Percentiles rank a stretch among this genome's conserved stretches.
These are phyloP conservation scores for Pithys albifrons DNA, from an alignment of 2,113 vertebrate species.

Conservation along the genomic window DNA sequence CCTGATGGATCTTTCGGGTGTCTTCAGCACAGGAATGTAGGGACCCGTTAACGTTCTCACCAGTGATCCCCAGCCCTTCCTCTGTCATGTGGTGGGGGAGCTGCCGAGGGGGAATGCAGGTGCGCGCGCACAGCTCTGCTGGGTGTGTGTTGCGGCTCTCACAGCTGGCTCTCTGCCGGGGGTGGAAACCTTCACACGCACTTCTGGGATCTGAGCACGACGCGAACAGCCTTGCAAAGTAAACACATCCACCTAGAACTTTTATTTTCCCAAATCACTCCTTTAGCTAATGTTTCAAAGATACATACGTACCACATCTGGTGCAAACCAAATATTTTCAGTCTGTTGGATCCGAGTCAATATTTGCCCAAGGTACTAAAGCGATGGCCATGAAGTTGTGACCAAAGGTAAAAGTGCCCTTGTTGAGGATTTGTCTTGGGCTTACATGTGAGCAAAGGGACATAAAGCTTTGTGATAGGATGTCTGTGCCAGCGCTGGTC, in stretches of 20 bases:
- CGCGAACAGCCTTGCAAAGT: conserved; percentile 33
- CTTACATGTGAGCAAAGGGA: not conserved
- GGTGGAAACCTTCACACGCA: not conserved
- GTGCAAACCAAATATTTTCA: conserved; percentile 84
- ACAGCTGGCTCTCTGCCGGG: conserved; percentile 33
- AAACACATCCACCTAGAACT: conserved; percentile 66
- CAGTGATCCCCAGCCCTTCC: not conserved
- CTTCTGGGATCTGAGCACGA: not conserved
- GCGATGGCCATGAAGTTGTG: conserved; percentile 2
- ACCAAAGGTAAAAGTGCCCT: not conserved
- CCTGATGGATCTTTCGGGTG: not conserved
- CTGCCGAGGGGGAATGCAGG: not conserved
- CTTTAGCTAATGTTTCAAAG: conserved; percentile 81
- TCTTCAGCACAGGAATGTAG: not conserved
- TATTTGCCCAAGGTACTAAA: conserved; percentile 76
- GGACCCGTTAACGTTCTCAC: not conserved
- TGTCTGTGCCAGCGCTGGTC: fast-evolving
- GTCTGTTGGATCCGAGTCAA: conserved; percentile 75
- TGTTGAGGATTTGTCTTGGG: not conserved
- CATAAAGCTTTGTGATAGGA: not conserved
- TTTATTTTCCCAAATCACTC: conserved; percentile 82
- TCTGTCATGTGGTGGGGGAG: not conserved
- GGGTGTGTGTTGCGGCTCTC: not conserved
- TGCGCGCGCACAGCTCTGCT: not conserved
- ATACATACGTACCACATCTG: conserved; percentile 74